Evolutionary conservation across 2,888 invertebrate species (phyloP).

Genomic region (Andrena camellia): DNA sequence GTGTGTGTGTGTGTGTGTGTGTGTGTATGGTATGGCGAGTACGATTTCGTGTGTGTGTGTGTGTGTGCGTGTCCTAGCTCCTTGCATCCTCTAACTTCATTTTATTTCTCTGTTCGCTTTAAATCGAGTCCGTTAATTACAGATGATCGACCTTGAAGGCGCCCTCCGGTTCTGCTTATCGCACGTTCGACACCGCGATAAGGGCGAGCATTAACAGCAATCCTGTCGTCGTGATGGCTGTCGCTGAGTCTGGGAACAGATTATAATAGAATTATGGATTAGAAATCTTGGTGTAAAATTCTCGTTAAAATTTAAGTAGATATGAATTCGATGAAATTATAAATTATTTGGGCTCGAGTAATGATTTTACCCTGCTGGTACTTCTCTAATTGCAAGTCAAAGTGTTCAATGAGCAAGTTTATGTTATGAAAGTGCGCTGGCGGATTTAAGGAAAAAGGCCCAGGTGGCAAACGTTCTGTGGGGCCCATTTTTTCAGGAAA

Average conservation of each 20-base stretch:
- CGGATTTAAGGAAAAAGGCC: too few species aligned
- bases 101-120: constrained; percentile 40
- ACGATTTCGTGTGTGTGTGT: not conserved
- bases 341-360: too few species aligned
- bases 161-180: constrained; percentile 71
- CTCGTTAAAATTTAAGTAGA: not conserved
- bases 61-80: constrained; percentile 7
- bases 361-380: too few species aligned
- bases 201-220: constrained; percentile 70
- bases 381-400: too few species aligned
- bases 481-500: too few species aligned
- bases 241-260: constrained; percentile 74
- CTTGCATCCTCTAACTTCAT: constrained; percentile 33
- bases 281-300: not conserved
- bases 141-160: constrained; percentile 40
- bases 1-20: constrained; percentile 16
- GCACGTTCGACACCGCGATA: constrained; percentile 76
- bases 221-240: constrained; percentile 69
- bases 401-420: too few species aligned
- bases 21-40: constrained; percentile 17
- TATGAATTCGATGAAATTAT: too few species aligned
- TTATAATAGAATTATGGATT: not conserved
- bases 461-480: too few species aligned
- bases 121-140: constrained; percentile 60
- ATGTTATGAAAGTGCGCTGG: too few species aligned